Conservation (phyloP, 1,140 invertebrate species). For the Aphelenchoides avenae region DNA sequence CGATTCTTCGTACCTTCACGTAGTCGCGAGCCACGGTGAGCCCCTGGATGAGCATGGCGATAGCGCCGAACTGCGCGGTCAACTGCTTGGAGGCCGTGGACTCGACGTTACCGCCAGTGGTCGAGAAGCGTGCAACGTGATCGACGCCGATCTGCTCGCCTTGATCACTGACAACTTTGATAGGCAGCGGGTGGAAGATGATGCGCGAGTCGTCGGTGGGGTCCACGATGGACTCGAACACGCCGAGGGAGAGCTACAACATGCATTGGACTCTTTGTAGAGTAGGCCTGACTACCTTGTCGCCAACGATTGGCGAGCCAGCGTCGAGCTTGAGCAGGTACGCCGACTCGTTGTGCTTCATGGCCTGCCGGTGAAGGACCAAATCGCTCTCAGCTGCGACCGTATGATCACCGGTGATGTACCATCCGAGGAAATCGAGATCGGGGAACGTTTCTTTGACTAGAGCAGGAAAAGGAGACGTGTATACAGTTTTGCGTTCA, state of each 20-base stretch:
- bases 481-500: neutral
- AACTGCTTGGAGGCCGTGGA: slow-evolving; percentile 39
- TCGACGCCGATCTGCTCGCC: slow-evolving; percentile 44
- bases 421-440: slow-evolving; percentile 42
- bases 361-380: slow-evolving; percentile 20
- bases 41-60: slow-evolving; percentile 33
- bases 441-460: slow-evolving; percentile 41
- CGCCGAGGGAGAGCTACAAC: slow-evolving; percentile 32
- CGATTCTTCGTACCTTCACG: slow-evolving; percentile 22
- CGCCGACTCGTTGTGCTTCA: slow-evolving; percentile 26
- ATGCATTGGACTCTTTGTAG: neutral
- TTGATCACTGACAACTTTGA: slow-evolving; percentile 35
- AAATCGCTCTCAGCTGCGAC: slow-evolving; percentile 13
- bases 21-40: slow-evolving; percentile 25
- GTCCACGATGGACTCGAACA: slow-evolving; percentile 38
- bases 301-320: slow-evolving; percentile 14
- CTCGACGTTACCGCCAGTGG: slow-evolving; percentile 18
- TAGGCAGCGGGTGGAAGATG: slow-evolving; percentile 29
- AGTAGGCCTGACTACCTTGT: slow-evolving; percentile 26
- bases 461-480: slow-evolving; percentile 6
- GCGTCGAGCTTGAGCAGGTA: slow-evolving; percentile 38
- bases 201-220: slow-evolving; percentile 22
- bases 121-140: slow-evolving; percentile 39
- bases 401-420: slow-evolving; percentile 30
- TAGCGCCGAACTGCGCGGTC: slow-evolving; percentile 32